A percentile compares a stretch with the other conserved stretches of the same genome.
phyloP scores from a whole-genome alignment of 2,888 invertebrate genomes.

The Clusia tigrina region DNA sequence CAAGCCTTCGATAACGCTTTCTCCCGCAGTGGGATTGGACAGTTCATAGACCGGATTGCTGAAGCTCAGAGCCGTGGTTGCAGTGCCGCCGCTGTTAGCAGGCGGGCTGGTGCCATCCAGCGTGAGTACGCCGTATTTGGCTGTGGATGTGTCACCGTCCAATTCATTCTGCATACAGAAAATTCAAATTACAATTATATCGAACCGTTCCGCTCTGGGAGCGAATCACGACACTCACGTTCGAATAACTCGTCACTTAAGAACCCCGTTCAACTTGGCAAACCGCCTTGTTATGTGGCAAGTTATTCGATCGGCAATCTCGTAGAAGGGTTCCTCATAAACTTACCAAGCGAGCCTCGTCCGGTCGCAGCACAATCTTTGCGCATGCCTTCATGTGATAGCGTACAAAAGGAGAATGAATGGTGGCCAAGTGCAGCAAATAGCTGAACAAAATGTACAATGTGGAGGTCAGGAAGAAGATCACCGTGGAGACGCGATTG shows the following conservation, averaged over 20 bases:
- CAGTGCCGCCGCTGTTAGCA: constrained; percentile 56
- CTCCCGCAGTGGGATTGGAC: constrained; percentile 69
- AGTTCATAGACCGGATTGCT: constrained; percentile 87
- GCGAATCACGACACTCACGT: too few relatives aligned
- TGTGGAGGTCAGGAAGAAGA: constrained; percentile 86
- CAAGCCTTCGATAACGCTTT: constrained; percentile 64
- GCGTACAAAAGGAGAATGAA: constrained; percentile 82
- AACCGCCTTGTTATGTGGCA: too few relatives aligned
- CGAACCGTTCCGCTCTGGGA: too few relatives aligned
- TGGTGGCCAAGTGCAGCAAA: constrained; percentile 78
- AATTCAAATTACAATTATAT: neutral
- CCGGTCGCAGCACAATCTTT: constrained; percentile 82
- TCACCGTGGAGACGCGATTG: constrained; percentile 81
- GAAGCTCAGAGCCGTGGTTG: constrained; percentile 76
- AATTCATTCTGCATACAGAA: constrained; percentile 69
- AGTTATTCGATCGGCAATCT: too few relatives aligned
- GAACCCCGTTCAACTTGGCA: too few relatives aligned
- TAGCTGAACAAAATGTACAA: constrained; percentile 80
- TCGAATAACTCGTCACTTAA: too few relatives aligned
- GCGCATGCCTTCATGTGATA: constrained; percentile 82
- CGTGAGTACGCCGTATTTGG: constrained; percentile 79
- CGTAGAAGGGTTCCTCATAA: neutral
- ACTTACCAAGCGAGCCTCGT: constrained; percentile 72
- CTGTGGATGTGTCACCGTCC: constrained; percentile 66
- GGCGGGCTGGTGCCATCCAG: constrained; percentile 77